A percentile compares a stretch with the other conserved stretches of the same genome.
These are phyloP conservation scores for Hesperia comma DNA, from an alignment of 2,888 invertebrate species.

Conservation along the genomic window DNA sequence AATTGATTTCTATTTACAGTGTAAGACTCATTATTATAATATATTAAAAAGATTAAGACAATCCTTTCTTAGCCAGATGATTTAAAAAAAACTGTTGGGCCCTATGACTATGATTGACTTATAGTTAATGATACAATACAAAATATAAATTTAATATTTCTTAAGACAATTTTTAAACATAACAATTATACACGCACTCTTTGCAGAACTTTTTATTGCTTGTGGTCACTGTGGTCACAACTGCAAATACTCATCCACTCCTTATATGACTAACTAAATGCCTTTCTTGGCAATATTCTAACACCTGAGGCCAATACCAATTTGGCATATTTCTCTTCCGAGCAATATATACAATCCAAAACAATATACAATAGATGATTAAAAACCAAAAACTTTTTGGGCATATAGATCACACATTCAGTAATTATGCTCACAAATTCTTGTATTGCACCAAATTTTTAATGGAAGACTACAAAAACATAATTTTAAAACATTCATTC, in stretches of 20 bases:
- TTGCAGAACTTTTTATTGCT: too few relatives aligned
- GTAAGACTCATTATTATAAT: too few relatives aligned
- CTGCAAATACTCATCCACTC: background rate
- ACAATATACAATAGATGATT: too few relatives aligned
- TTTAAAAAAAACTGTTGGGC: background rate
- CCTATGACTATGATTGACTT: background rate
- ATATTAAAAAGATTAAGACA: too few relatives aligned
- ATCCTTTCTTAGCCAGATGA: too few relatives aligned
- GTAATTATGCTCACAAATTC: slow-evolving; percentile 2
- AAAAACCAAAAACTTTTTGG: background rate
- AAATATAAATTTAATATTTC: too few relatives aligned
- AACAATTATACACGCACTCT: too few relatives aligned
- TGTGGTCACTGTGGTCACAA: background rate
- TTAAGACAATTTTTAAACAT: too few relatives aligned
- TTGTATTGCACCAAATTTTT: slow-evolving; percentile 8
- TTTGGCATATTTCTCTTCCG: background rate
- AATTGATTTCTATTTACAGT: too few relatives aligned
- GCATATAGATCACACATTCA: slow-evolving; percentile 2
- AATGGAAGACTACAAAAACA: slow-evolving; percentile 7
- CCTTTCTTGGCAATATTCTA: background rate
- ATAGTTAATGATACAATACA: background rate
- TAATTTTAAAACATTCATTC: background rate
- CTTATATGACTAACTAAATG: background rate
- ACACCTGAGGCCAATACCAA: background rate
- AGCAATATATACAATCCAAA: background rate